A percentile compares a stretch with the other conserved stretches of the same genome.
phyloP scores from a whole-genome alignment of 2,888 invertebrate genomes.

The Clitarchus hookeri region DNA sequence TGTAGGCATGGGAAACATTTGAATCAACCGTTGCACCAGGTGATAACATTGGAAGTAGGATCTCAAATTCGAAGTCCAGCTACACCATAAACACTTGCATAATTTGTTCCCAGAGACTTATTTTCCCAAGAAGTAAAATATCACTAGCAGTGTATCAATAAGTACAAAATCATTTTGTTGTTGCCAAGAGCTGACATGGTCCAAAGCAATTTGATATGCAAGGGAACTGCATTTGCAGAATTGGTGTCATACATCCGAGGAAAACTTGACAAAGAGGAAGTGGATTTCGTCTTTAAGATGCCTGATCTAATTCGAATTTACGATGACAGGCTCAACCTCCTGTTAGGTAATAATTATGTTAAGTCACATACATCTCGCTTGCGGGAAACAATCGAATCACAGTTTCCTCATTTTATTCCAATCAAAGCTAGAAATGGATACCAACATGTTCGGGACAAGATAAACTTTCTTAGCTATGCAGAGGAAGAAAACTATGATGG shows the following conservation, averaged over 20 bases:
- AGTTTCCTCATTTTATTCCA: background rate
- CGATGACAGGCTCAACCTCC: background rate
- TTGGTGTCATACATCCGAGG: conserved; percentile 10
- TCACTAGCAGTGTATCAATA: background rate
- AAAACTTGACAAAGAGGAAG: background rate
- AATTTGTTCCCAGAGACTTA: background rate
- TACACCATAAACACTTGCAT: background rate
- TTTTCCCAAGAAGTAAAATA: background rate
- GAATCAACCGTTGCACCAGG: background rate
- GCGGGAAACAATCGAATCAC: background rate
- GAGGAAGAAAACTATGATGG: background rate
- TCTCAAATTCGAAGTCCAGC: background rate
- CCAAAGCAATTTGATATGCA: background rate
- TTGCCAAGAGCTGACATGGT: background rate
- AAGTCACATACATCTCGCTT: background rate
- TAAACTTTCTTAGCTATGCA: background rate
- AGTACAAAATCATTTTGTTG: background rate
- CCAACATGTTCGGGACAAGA: background rate
- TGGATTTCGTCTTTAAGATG: background rate
- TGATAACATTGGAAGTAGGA: background rate
- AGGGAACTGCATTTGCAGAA: background rate
- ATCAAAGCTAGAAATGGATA: background rate
- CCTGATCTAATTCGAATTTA: background rate
- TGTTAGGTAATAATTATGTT: background rate
- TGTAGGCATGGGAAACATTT: background rate